Base-by-base conservation (phyloP, 2,113 vertebrate genomes). In the Brachyistius frenatus region DNA sequence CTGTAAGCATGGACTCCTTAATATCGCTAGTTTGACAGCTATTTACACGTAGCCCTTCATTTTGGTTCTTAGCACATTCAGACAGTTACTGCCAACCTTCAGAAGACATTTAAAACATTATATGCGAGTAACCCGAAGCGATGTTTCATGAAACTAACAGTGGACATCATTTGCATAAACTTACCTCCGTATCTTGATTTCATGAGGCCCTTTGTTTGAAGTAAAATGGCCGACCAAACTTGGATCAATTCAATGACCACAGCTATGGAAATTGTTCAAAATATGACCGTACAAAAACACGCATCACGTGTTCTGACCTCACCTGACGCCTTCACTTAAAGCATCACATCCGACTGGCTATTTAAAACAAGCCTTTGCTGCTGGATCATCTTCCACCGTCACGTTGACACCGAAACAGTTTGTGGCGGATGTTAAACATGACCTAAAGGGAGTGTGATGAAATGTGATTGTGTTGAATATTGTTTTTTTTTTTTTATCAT, bases 1-100 rank as follows among this genome's bases (percentile, higher is more conserved):
- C 72, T 81, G 55, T 75, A 57, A 80, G 73, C 80, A 61, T 54
- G 60, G 66, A 73, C 50, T 71, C 58, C 55, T 49, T 65, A 53
- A 73, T 52, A 41, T 65, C 78, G 63, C 55, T 66, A 47, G 61
- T 76, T 77, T 75, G 32, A 66, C 68, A 23, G 14, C 65, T 81
- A 86, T 79, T 64, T 81, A 77, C 78, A 83, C 23, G 4, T 32
- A 81, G 57, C 78, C 84, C 86, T 90, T 91, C 81, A 91, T 88
- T 23, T 78, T 84, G 46, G 33, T 78, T 74, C 13, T 16, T 1
- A 16, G 62, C 23, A 69, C 54, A 67, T 31, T 46, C 63, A 60
- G 54, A 84, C 54, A 69, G 73, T 60, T 46, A 15, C 60, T 65
- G 52, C 8, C 6, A 16, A 83, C 41, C 62, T 73, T 78, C 57